Base-by-base conservation (phyloP, 2,888 invertebrate species). In the Archips crataeganus region DNA sequence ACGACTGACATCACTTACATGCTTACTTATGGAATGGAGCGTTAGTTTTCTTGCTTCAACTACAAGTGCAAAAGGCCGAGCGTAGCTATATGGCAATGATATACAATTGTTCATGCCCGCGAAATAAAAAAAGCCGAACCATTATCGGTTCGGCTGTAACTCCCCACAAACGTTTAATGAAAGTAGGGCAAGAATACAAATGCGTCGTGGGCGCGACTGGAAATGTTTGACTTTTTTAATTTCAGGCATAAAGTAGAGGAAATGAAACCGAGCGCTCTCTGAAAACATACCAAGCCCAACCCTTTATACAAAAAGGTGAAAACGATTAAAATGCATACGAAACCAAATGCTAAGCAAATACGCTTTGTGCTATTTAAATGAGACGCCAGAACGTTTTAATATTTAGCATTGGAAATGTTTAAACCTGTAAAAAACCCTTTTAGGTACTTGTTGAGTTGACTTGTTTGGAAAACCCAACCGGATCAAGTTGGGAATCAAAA, bases 161-260 rank as follows among this genome's bases (percentile, higher is more conserved):
- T 65, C 64, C 49, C 54, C 49, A n/a, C 68, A 60, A 70, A 74
- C 69, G 45, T 54, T 70, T 65, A 74, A 65, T 70, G 60, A 70
- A 74, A 70, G 60, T 65, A 60, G 60, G 74, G 45, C 59, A 69
- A 64, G 69, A 61, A 74, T 74, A 70, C 69, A 70, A 74, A 70
- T 69, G 74, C 61, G 65, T 59, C 59, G 60, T 49, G 45, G 65
- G 54, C 65, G 64, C 13, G 65, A 60, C 51, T 57, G 13, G 36
- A 57, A 65, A 70, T 70, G 69, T 45, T 59, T 60, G 45, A 72
- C 68, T 63, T 74, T 74, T 57, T 72, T 70, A 70, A 74, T 70
- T 65, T 61, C 49, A 69, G 34, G 13, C 69, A 49, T 51, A 32
- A 69, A 69, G 59, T 67, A 68, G 49, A 34, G 63, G 39, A 42